A percentile compares a stretch with the other conserved stretches of the same genome.
Evolutionary conservation across 2,797 vertebrate genomes (phyloP).

Genomic region (Erethizon dorsatum): DNA sequence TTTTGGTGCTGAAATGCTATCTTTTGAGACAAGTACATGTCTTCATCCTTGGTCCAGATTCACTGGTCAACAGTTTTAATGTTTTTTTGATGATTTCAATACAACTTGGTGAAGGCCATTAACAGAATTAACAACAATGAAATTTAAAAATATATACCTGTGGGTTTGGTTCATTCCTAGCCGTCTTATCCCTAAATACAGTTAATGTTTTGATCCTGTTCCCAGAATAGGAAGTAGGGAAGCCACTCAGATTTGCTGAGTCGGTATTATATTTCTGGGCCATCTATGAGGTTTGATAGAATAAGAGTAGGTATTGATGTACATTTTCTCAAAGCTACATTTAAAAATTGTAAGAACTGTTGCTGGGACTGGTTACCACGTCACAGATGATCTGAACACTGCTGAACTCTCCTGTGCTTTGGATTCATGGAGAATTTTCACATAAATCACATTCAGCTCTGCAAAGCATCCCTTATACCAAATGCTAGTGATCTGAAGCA

Average conservation of each 20-base stretch:
- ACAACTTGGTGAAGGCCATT: not conserved
- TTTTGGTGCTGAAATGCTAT: not conserved
- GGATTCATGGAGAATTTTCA: constrained; percentile 19
- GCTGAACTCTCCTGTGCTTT: not conserved
- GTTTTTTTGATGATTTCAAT: not conserved
- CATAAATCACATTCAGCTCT: not conserved
- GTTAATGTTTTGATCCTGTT: not conserved
- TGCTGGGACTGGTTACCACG: not conserved
- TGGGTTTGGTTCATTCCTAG: not conserved
- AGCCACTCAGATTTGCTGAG: not conserved
- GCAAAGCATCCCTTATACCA: not conserved
- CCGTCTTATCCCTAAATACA: not conserved
- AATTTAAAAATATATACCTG: not conserved
- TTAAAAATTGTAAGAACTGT: constrained; percentile 11
- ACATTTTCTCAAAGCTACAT: not conserved
- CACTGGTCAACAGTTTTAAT: not conserved
- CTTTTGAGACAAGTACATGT: not conserved
- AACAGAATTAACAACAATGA: constrained; percentile 8
- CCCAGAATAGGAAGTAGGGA: not conserved
- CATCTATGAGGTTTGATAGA: not conserved
- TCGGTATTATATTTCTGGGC: not conserved
- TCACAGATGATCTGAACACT: not conserved
- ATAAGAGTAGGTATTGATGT: not conserved
- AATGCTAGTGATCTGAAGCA: not conserved
- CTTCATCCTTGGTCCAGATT: not conserved